phyloP scores from a whole-genome alignment of 2,113 vertebrate species.

The Prochilodus magdalenae region DNA sequence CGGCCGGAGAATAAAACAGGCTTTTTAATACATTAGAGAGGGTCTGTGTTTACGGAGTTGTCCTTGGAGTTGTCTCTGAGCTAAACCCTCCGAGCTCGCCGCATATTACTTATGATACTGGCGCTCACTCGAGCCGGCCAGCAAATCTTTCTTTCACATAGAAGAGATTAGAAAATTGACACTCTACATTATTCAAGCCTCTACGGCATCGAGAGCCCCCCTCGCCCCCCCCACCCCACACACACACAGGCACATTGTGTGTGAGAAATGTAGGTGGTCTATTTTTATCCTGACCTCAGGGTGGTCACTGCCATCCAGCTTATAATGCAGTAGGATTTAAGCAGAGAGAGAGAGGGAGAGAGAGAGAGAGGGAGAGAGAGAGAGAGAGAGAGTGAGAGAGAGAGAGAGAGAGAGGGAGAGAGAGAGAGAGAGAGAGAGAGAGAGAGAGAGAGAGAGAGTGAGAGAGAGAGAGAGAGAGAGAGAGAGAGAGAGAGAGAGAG shows the following conservation, averaged over 20 bases:
- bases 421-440: neutral
- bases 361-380: neutral
- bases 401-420: neutral
- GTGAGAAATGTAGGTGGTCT: neutral
- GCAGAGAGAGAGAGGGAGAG: neutral
- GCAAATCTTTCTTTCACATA: neutral
- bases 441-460: neutral
- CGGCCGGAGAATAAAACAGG: neutral
- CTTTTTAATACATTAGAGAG: neutral
- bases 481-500: neutral
- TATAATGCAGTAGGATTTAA: neutral
- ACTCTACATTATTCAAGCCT: neutral
- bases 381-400: neutral
- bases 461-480: neutral
- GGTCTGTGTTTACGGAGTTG: neutral
- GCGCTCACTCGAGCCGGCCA: neutral
- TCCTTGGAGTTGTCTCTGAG: neutral
- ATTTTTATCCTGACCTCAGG: constrained; percentile 3
- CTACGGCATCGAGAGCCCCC: neutral
- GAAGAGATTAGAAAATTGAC: neutral
- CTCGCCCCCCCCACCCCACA: no score
- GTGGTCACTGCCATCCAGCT: neutral
- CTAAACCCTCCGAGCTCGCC: neutral
- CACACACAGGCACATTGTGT: neutral
- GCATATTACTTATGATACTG: neutral